Percentiles rank a stretch among this genome's conserved stretches.
These are phyloP conservation scores for Diadegma fenestrale DNA, from an alignment of 2,888 invertebrate species.

Conservation along the genomic window DNA sequence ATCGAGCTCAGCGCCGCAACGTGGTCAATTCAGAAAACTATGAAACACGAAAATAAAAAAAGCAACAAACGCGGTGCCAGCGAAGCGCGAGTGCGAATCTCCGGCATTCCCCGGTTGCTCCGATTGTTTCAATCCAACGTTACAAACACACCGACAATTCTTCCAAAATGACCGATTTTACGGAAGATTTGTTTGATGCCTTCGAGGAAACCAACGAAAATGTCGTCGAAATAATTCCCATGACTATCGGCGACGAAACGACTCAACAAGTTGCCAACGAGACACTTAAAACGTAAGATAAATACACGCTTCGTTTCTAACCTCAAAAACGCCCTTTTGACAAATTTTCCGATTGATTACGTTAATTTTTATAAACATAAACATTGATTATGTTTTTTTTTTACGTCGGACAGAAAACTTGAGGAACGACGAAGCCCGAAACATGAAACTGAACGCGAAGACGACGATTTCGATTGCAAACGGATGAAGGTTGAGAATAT, in stretches of 20 bases:
- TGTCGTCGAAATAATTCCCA: constrained; percentile 71
- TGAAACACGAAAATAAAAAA: not conserved
- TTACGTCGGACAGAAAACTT: constrained; percentile 13
- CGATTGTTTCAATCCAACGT: not conserved
- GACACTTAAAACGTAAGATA: constrained; percentile 33
- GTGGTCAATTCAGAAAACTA: constrained; percentile 2
- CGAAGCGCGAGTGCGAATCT: no score
- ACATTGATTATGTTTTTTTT: not conserved
- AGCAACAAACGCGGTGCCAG: no score
- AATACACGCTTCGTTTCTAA: constrained; percentile 30
- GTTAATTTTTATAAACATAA: not conserved
- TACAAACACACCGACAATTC: not conserved
- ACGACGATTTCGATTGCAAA: constrained; percentile 71
- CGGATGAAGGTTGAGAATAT: constrained; percentile 77
- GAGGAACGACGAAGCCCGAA: constrained; percentile 67
- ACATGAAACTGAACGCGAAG: constrained; percentile 73
- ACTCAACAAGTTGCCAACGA: constrained; percentile 40
- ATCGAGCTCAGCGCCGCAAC: no score
- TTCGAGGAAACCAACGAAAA: constrained; percentile 82
- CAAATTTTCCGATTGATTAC: not conserved
- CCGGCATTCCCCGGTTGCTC: not conserved
- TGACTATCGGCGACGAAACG: constrained; percentile 51
- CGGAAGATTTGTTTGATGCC: constrained; percentile 83
- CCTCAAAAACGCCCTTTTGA: constrained; percentile 33
- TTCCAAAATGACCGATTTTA: constrained; percentile 81